Conservation (phyloP, 1,140 invertebrate species). For the Pseudomyrmex dendroicus region DNA sequence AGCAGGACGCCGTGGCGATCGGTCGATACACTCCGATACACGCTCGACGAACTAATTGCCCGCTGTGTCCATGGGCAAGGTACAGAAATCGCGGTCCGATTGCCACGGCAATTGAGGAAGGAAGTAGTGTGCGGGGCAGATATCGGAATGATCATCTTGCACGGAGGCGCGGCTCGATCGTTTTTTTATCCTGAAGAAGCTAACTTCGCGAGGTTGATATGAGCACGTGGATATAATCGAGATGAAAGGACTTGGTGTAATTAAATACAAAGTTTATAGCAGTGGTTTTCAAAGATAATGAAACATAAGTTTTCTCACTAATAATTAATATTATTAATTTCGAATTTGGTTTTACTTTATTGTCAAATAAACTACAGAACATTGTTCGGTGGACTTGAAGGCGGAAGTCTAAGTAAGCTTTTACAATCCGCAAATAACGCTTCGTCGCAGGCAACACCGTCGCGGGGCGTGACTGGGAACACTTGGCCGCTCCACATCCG, state of each 20-base stretch:
- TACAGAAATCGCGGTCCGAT: constrained; percentile 73
- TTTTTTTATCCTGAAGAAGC: constrained; percentile 45
- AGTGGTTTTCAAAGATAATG: background rate
- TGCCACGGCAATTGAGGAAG: constrained; percentile 75
- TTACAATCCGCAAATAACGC: background rate
- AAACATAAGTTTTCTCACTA: background rate
- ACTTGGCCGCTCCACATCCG: constrained; percentile 63
- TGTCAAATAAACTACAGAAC: background rate
- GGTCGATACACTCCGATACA: constrained; percentile 80
- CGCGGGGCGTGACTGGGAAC: constrained; percentile 71
- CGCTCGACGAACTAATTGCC: constrained; percentile 79
- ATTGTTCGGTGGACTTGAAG: background rate
- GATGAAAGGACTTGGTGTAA: constrained; percentile 28
- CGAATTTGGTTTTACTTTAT: background rate
- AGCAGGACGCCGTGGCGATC: constrained; percentile 73
- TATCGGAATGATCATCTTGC: constrained; percentile 67
- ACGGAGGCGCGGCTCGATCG: constrained; percentile 67
- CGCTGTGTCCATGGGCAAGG: constrained; percentile 72
- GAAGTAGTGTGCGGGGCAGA: constrained; percentile 68
- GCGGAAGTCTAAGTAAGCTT: background rate
- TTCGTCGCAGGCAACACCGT: constrained; percentile 40
- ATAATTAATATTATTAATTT: background rate
- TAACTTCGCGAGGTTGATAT: constrained; percentile 49
- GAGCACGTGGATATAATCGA: constrained; percentile 61
- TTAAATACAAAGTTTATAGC: constrained; percentile 31